Evolutionary conservation across 1,140 invertebrate genomes (phyloP).

Genomic region (Goniozus legneri): DNA sequence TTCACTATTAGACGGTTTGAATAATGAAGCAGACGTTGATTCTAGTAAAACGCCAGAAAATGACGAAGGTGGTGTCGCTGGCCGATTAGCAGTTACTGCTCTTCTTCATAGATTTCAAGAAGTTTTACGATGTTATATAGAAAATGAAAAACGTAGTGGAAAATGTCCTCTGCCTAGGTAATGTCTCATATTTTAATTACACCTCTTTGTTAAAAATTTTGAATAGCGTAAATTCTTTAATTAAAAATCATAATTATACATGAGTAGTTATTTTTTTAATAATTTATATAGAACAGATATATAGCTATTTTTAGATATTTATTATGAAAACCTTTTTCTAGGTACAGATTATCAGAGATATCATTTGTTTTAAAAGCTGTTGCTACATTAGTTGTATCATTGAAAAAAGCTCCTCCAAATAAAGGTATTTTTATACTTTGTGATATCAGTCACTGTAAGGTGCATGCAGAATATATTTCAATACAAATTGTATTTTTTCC

Average conservation of each 20-base stretch:
- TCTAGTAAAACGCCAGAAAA: slow-evolving; percentile 35
- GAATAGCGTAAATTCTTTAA: not conserved
- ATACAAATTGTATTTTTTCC: slow-evolving; percentile 20
- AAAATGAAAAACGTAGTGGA: slow-evolving; percentile 83
- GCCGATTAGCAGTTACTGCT: slow-evolving; percentile 84
- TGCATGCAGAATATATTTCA: not conserved
- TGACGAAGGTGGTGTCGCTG: slow-evolving; percentile 66
- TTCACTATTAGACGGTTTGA: slow-evolving; percentile 71
- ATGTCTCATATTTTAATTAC: slow-evolving; percentile 11
- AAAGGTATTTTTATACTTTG: slow-evolving; percentile 63
- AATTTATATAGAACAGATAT: not conserved
- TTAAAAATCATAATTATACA: not conserved
- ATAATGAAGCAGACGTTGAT: slow-evolving; percentile 52
- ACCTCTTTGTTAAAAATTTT: not conserved
- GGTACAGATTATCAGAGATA: slow-evolving; percentile 91
- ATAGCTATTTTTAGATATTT: slow-evolving; percentile 22
- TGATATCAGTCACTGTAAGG: not conserved
- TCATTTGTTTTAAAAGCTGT: slow-evolving; percentile 96
- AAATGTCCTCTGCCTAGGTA: slow-evolving; percentile 89
- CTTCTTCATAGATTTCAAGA: slow-evolving; percentile 90
- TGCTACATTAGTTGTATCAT: slow-evolving; percentile 83
- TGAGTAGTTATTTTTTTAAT: not conserved
- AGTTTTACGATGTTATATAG: slow-evolving; percentile 83
- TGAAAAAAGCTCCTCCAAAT: slow-evolving; percentile 84
- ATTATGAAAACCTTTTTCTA: slow-evolving; percentile 53